Base-by-base conservation (phyloP, 1,140 invertebrate species). In the Penaeus chinensis region DNA sequence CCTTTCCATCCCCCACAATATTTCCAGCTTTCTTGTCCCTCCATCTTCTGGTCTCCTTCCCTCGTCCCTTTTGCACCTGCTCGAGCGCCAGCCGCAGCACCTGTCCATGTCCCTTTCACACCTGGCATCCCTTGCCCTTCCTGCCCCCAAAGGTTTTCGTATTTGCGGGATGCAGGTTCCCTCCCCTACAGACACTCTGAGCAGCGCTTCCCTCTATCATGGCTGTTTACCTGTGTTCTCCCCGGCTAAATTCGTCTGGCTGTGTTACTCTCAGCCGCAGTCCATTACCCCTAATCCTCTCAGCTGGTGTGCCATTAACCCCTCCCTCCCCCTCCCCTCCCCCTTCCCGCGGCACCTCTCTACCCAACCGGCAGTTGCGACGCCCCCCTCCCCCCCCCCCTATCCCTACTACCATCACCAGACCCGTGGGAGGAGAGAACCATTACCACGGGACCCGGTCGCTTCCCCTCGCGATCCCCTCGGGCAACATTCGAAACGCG, bases 291-390 rank as follows among this genome's bases (percentile, higher is more conserved):
- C 47, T 47, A 47, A 47, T 47, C 47, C 69, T 71, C 69, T 71
- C 69, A 27, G 24, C 37, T 37, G 24, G 24, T 74, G 24, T 74
- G 24, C 37, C 76, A 27, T 47, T 37, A 27, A 22, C 42, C 76
- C 47, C 77, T 32, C 66, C 42, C 65, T 83, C 82, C 47, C 66
- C 65, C 32, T 37, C 11, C 32, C 62, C 65, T 27, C 69, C 63
- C 22, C 60, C 63, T 65, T 83, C 82, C 63, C 47, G 37, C 69
- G 69, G 69, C 69, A 74, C 69, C 24, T 37, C 19, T 37, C 22
- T 20, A 24, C 66, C 66, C 32, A 69, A 24, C 66, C 32, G 13
- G n/a, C 66, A 24, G n/a, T 22, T 27, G 7, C 22, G 10, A 22
- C 10, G 8, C 5, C 69, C 69, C n/a, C 69, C 11, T n/a, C 3